A percentile compares a stretch with the other conserved stretches of the same genome.
Conservation (phyloP, 2,797 vertebrate genomes). For the Toxotes lorentzi region DNA sequence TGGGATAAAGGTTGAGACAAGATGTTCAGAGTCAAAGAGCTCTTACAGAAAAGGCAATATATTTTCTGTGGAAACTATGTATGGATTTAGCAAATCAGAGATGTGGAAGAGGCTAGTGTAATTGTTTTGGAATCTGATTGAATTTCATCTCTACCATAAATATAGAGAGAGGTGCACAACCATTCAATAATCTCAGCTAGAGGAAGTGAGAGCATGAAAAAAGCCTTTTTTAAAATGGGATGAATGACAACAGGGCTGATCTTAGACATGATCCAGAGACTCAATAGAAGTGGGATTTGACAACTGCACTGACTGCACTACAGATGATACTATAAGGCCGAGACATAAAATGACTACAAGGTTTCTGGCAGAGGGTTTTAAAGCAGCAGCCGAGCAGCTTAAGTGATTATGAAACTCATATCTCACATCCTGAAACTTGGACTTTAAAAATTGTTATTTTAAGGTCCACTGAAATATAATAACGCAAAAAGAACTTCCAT, state of each 20-base stretch:
- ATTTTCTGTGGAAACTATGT: neutral
- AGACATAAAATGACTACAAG: neutral
- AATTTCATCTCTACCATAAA: constrained; percentile 11
- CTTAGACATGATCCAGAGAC: constrained; percentile 23
- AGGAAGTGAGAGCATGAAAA: constrained; percentile 22
- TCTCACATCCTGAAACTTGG: neutral
- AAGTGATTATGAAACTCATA: constrained; percentile 38
- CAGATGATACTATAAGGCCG: constrained; percentile 6
- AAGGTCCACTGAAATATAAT: neutral
- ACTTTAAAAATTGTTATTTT: neutral
- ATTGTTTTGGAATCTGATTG: constrained; percentile 6
- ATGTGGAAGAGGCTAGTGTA: neutral
- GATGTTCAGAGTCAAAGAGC: neutral
- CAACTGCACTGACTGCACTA: constrained; percentile 12
- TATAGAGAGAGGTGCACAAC: constrained; percentile 7
- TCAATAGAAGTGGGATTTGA: constrained; percentile 40
- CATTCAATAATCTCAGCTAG: neutral
- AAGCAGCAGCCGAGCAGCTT: constrained; percentile 25
- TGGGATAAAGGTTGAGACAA: neutral
- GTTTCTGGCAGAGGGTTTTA: constrained; percentile 24
- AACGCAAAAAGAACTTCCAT: constrained; percentile 2
- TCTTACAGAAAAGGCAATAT: neutral
- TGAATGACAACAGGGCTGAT: constrained; percentile 22
- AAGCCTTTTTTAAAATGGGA: constrained; percentile 29
- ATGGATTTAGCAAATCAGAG: neutral